phyloP scores from a whole-genome alignment of 2,113 vertebrate species.

The Brachionichthys hirsutus region DNA sequence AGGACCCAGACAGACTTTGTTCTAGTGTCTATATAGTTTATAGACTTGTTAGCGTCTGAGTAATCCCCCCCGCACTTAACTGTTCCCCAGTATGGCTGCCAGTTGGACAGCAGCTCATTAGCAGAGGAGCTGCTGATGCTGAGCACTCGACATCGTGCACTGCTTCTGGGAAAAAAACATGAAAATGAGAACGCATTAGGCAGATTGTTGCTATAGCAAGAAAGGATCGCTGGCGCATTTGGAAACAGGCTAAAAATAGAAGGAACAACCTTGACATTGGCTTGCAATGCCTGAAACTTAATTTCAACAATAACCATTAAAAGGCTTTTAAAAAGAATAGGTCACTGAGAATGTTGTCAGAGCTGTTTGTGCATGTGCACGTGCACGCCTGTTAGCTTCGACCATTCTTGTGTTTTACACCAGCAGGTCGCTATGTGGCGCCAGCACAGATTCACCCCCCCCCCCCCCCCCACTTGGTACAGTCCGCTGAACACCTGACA shows the following conservation, averaged over 20 bases:
- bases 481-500: constrained; percentile 47
- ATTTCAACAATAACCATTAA: neutral
- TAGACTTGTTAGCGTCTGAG: neutral
- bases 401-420: too few relatives aligned
- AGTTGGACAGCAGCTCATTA: constrained; percentile 13
- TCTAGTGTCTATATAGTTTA: neutral
- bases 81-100: neutral
- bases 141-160: neutral
- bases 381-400: neutral
- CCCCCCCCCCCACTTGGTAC: constrained; percentile 45
- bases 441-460: constrained; percentile 29
- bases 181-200: too few relatives aligned
- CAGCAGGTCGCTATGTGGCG: constrained; percentile 27
- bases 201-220: neutral
- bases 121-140: neutral
- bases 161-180: neutral
- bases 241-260: neutral
- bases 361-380: constrained; percentile 16
- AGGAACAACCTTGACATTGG: too few relatives aligned
- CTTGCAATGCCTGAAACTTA: neutral
- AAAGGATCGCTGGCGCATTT: neutral
- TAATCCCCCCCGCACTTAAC: neutral
- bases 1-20: neutral
- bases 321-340: neutral
- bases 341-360: neutral